Conservation (phyloP, 2,113 vertebrate species). For the Origma solitaria region DNA sequence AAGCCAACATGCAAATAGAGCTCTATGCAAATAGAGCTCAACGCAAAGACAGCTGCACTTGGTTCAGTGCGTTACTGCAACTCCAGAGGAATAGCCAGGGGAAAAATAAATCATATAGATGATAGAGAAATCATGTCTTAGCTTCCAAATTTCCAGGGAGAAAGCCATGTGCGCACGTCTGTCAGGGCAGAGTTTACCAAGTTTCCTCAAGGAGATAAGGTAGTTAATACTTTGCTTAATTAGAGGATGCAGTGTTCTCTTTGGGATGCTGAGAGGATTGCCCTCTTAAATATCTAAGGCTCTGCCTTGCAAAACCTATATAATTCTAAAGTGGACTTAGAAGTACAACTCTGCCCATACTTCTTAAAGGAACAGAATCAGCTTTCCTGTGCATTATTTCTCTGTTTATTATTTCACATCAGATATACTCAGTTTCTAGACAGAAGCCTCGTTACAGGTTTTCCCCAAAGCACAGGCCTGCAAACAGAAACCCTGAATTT, state of each 20-base stretch:
- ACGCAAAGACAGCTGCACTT: conserved; percentile 9
- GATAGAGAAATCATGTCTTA: conserved; percentile 12
- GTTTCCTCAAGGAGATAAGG: conserved; percentile 32
- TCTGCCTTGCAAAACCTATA: not conserved
- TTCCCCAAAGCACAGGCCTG: not conserved
- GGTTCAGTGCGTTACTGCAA: not conserved
- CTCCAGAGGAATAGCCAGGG: conserved; percentile 23
- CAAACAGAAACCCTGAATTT: conserved; percentile 8
- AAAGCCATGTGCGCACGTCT: not conserved
- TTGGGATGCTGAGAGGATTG: not conserved
- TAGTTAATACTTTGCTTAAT: conserved; percentile 25
- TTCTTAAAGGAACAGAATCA: not conserved
- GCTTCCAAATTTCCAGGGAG: conserved; percentile 20
- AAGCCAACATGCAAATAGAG: conserved; percentile 45
- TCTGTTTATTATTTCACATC: conserved; percentile 6
- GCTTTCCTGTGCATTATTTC: not conserved
- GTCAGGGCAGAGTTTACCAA: conserved; percentile 1
- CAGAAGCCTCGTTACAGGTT: not conserved
- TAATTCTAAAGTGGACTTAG: not conserved
- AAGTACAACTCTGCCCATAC: not conserved
- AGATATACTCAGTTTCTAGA: not conserved
- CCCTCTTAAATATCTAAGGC: not conserved
- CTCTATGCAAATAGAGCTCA: conserved; percentile 33
- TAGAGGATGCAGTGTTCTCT: not conserved
- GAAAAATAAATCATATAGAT: conserved; percentile 23